Conservation (phyloP, 2,888 invertebrate genomes). For the Cephus nigrinus region DNA sequence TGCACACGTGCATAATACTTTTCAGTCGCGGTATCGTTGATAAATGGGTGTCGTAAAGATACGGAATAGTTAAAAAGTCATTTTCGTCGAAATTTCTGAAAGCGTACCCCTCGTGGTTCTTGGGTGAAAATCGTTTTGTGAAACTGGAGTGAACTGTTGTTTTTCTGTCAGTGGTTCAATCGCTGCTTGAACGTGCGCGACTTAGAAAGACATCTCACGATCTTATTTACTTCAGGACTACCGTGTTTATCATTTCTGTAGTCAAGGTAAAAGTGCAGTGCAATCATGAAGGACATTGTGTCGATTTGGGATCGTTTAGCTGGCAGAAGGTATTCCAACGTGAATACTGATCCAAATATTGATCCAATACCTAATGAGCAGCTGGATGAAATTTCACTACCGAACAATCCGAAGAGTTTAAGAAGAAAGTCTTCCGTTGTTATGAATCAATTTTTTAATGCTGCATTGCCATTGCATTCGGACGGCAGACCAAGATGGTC, state of each 20-base stretch:
- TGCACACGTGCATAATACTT: background rate
- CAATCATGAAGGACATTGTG: conserved; percentile 73
- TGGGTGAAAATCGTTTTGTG: background rate
- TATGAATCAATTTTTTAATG: conserved; percentile 66
- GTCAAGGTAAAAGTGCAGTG: conserved; percentile 4
- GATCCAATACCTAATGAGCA: conserved; percentile 15
- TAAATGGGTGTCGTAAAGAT: background rate
- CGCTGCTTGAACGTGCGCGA: background rate
- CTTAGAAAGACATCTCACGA: background rate
- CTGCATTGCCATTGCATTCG: conserved; percentile 65
- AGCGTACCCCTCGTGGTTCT: background rate
- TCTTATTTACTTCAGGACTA: background rate
- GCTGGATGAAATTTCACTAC: conserved; percentile 31
- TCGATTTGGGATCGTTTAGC: conserved; percentile 71
- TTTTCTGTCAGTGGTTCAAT: background rate
- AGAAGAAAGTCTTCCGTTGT: conserved; percentile 64
- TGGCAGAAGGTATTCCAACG: conserved; percentile 70
- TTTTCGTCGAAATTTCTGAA: background rate
- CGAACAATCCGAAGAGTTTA: conserved; percentile 55
- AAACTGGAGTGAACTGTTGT: background rate
- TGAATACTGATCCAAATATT: conserved; percentile 60
- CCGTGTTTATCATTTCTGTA: background rate
- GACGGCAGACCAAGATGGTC: conserved; percentile 62
- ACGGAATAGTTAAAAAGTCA: background rate
- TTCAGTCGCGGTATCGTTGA: background rate